Evolutionary conservation across 2,797 vertebrate genomes (phyloP).

Genomic region (Spondyliosoma cantharus): DNA sequence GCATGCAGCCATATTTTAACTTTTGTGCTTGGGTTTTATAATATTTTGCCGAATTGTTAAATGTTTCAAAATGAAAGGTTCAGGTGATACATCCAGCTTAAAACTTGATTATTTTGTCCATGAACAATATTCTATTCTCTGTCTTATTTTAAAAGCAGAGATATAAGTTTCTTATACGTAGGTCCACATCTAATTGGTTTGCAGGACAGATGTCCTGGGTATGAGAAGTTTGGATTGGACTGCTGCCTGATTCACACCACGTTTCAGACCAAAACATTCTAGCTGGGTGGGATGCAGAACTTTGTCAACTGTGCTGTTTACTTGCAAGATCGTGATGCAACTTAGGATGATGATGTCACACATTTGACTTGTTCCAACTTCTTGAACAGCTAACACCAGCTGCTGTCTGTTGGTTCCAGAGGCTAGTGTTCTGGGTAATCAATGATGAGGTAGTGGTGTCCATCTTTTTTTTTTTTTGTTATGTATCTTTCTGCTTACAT

Average conservation of each 20-base stretch:
- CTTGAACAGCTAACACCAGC: not conserved
- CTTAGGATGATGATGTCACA: not conserved
- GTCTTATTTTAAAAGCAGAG: too few relatives aligned
- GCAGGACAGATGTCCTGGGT: not conserved
- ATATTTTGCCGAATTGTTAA: not conserved
- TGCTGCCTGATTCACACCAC: not conserved
- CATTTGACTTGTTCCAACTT: not conserved
- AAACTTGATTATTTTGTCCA: not conserved
- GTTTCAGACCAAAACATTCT: not conserved
- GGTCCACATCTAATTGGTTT: not conserved
- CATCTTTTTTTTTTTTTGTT: too few relatives aligned
- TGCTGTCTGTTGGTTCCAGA: not conserved
- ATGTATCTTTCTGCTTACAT: too few relatives aligned
- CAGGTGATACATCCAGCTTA: not conserved
- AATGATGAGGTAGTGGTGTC: not conserved
- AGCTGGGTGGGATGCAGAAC: not conserved
- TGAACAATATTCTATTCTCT: not conserved
- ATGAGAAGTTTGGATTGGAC: too few relatives aligned
- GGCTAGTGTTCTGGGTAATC: not conserved
- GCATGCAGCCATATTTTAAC: not conserved
- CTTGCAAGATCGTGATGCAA: not conserved
- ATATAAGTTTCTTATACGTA: too few relatives aligned
- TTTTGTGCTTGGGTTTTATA: not conserved
- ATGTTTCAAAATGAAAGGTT: not conserved
- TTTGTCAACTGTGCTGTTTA: not conserved